A percentile compares a stretch with the other conserved stretches of the same genome.
Evolutionary conservation across 92 coral and sea anemone genomes (phyloP).

Genomic region (Pocillopora meandrina): DNA sequence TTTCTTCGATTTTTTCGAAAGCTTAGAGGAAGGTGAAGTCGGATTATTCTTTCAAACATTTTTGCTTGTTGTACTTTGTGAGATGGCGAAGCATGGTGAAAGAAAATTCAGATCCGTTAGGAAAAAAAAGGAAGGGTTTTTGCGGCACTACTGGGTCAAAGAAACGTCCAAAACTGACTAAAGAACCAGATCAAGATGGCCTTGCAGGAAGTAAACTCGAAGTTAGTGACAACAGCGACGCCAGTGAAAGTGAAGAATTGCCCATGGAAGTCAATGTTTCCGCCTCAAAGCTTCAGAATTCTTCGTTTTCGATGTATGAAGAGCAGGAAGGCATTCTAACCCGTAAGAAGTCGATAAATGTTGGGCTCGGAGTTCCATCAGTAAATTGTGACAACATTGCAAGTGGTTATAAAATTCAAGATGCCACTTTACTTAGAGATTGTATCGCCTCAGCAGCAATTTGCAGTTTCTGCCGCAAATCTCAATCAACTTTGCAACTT

Average conservation of each 20-base stretch:
- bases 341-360: conserved; percentile 34
- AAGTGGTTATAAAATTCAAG: conserved; percentile 40
- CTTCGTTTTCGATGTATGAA: conserved; percentile 54
- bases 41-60: no score
- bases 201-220: neutral
- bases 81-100: conserved; percentile 23
- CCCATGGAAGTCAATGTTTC: conserved; percentile 32
- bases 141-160: conserved; percentile 4
- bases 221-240: neutral
- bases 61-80: neutral
- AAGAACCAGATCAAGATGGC: conserved; percentile 18
- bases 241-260: conserved; percentile 18
- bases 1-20: no score
- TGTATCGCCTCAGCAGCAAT: conserved; percentile 58
- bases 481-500: conserved; percentile 44
- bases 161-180: neutral
- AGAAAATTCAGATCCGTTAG: conserved; percentile 40
- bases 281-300: conserved; percentile 57
- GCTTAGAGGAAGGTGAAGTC: no score
- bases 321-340: conserved; percentile 35
- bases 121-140: conserved; percentile 39
- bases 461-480: conserved; percentile 56
- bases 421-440: conserved; percentile 49
- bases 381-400: neutral
- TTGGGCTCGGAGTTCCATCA: conserved; percentile 40